Base-by-base conservation (phyloP, 2,888 invertebrate species). In the Aphodius sticticus region DNA sequence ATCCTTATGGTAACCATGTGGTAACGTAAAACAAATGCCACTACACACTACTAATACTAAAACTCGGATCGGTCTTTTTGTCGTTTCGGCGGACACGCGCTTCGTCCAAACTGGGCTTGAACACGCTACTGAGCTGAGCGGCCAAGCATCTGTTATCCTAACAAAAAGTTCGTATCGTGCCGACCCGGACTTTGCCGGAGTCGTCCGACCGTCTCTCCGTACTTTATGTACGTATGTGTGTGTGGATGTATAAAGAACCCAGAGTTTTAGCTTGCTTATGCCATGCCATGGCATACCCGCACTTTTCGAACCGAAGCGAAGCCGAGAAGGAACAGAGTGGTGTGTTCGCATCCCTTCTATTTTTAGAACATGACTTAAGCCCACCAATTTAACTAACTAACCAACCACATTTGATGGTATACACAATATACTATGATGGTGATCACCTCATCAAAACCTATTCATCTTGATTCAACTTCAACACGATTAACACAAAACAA, bases 1-100 rank as follows among this genome's bases (percentile, higher is more conserved):
- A 53, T 53, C 53, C 53, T 53, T 53, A 53, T 76, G 53, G 76
- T 76, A 76, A 76, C 76, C 76, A 76, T 69, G 76, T 76, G 76
- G 69, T 69, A 69, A 76, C 69, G 69, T 16, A 26, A 38, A 69
- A 76, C 76, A 76, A 76, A 69, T 16, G 12, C 7, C 53, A 53
- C 53, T 53, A 53, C 53, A 53, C 53, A 9, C 53, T 53, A 53
- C 53, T 53, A 53, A 53, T 53, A 53, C 53, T 53, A 53, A 53
- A 53, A 53, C 53, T 53, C 53, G 53, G 1, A 9, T 53, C 53
- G 53, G 53, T 53, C 53, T 53, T 53, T 26, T 1, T 3, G 26
- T 53, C 53, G 53, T 26, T 53, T 53, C 53, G 53, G 7, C 53
- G 53, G 53, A 26, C 26, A 3, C 53, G 12, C 53, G 53, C 12